Percentiles rank a stretch among this genome's conserved stretches.
These are phyloP conservation scores for Raja brachyura DNA, from an alignment of 2,113 vertebrate genomes.

Conservation along the genomic window DNA sequence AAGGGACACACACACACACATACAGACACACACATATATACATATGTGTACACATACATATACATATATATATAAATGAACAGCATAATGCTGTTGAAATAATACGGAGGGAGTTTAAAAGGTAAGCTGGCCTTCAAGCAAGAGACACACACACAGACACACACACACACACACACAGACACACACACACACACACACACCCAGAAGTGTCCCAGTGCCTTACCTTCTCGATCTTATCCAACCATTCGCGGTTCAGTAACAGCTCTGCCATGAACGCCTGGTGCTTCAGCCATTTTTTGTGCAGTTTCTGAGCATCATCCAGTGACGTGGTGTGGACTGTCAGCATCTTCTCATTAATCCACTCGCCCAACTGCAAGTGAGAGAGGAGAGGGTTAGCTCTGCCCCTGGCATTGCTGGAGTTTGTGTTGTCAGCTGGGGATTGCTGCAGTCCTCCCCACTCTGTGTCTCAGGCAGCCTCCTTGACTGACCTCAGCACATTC, in stretches of 20 bases:
- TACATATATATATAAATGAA: no score
- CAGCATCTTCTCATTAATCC: slow-evolving; percentile 85
- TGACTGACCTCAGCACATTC: slow-evolving; percentile 26
- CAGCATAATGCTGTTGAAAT: no score
- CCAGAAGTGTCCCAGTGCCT: slow-evolving; percentile 35
- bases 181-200: no score
- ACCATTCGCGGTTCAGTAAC: slow-evolving; percentile 83
- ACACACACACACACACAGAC: no score
- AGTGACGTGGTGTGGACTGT: slow-evolving; percentile 72
- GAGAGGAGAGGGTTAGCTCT: slow-evolving; percentile 36
- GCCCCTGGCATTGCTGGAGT: neutral
- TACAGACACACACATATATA: no score
- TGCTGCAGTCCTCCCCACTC: neutral
- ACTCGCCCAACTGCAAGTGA: slow-evolving; percentile 72
- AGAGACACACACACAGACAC: no score
- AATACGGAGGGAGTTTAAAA: no score
- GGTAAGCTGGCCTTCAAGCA: no score
- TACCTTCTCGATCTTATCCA: slow-evolving; percentile 83
- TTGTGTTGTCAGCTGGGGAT: neutral
- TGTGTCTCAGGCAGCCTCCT: neutral
- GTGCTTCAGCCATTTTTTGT: slow-evolving; percentile 85
- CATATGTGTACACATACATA: no score
- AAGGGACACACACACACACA: no score
- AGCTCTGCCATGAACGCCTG: slow-evolving; percentile 86
- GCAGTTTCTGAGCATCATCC: slow-evolving; percentile 73